Percentiles rank a stretch among this genome's conserved stretches.
These are phyloP conservation scores for Conchocele bisecta DNA, from an alignment of 2,888 invertebrate species.

Conservation along the genomic window DNA sequence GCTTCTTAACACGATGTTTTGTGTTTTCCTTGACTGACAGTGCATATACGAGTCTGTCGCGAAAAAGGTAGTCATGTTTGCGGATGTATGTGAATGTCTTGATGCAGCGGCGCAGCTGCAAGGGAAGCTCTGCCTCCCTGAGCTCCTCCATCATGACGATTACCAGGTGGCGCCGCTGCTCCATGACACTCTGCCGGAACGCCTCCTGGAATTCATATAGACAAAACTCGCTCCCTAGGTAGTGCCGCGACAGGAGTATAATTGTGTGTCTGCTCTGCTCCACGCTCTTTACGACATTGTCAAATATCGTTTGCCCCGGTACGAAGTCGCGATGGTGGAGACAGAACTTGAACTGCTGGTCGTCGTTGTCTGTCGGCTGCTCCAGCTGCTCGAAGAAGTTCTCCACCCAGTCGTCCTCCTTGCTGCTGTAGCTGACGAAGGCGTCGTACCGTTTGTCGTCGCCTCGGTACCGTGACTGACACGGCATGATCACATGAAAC, in stretches of 20 bases:
- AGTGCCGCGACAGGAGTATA: constrained; percentile 94
- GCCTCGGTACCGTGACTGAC: constrained; percentile 41
- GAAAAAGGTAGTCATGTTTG: constrained; percentile 61
- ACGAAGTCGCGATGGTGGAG: constrained; percentile 73
- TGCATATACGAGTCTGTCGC: constrained; percentile 60
- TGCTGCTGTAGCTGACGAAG: constrained; percentile 94
- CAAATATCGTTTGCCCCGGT: constrained; percentile 86
- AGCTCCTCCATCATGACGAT: constrained; percentile 93
- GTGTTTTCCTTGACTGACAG: constrained; percentile 44
- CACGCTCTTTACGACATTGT: constrained; percentile 94
- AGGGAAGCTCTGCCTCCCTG: constrained; percentile 87
- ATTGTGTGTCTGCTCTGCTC: constrained; percentile 93
- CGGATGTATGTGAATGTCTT: constrained; percentile 66
- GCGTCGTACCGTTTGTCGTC: constrained; percentile 87
- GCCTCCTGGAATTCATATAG: constrained; percentile 94
- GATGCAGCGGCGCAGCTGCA: constrained; percentile 62
- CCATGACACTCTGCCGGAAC: constrained; percentile 90
- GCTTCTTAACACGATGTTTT: constrained; percentile 12
- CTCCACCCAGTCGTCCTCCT: constrained; percentile 93
- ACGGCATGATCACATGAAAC: constrained; percentile 72
- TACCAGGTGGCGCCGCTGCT: constrained; percentile 89
- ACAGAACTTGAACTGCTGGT: constrained; percentile 63
- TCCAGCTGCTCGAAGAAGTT: constrained; percentile 91
- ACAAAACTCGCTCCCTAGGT: constrained; percentile 95
- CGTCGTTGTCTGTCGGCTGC: constrained; percentile 84